Evolutionary conservation across 1,140 invertebrate species (phyloP).

Genomic region (Paralvinella palmiformis): DNA sequence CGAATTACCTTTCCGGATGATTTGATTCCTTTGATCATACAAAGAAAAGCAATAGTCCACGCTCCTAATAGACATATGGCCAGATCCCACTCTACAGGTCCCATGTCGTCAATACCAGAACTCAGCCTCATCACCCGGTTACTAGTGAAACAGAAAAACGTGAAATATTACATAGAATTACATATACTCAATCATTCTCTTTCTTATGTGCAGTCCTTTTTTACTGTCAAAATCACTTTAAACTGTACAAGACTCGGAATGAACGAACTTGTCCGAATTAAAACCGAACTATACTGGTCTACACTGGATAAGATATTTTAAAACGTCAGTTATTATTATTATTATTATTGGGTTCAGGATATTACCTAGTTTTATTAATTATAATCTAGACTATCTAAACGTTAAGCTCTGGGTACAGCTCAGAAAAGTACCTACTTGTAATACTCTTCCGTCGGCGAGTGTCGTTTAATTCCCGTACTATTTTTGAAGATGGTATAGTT

Average conservation of each 20-base stretch:
- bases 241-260: no score
- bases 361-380: no score
- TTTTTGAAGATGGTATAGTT: conserved; percentile 17
- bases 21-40: conserved; percentile 51
- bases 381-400: conserved; percentile 1
- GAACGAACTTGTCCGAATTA: no score
- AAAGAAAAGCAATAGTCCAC: conserved; percentile 52
- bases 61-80: conserved; percentile 46
- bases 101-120: conserved; percentile 40
- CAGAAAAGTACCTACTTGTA: conserved; percentile 17
- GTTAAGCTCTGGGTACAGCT: not conserved
- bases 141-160: not conserved
- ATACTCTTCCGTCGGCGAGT: conserved; percentile 20
- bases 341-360: no score
- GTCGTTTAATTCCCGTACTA: conserved; percentile 5
- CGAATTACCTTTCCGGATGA: conserved; percentile 52
- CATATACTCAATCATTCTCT: not conserved
- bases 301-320: no score
- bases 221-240: no score
- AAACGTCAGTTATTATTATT: no score
- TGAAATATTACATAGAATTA: not conserved
- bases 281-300: no score
- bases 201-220: no score
- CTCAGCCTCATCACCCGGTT: conserved; percentile 27
- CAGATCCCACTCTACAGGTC: conserved; percentile 47